These are phyloP conservation scores for Conomelus anceps DNA, from an alignment of 2,888 invertebrate species.

Conservation along the genomic window DNA sequence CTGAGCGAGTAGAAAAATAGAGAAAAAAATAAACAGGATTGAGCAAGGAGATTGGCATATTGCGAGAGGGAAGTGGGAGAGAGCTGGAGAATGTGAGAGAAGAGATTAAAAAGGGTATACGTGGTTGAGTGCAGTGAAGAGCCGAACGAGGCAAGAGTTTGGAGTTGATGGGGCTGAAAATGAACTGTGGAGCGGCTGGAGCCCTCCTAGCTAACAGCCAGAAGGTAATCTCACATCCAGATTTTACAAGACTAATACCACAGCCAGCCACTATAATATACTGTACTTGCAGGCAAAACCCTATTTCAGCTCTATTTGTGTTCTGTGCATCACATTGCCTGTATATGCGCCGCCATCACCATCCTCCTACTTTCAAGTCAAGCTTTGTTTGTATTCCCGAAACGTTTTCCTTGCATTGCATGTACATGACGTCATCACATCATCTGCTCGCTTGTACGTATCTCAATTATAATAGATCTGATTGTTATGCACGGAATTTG, in stretches of 20 bases:
- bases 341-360: not conserved
- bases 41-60: not conserved
- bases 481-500: not conserved
- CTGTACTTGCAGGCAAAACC: not conserved
- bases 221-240: not conserved
- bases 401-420: not conserved
- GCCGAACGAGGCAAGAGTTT: not conserved
- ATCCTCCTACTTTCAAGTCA: not conserved
- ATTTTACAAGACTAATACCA: not conserved
- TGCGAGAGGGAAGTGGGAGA: not conserved
- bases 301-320: not conserved
- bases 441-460: not conserved
- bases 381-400: not conserved
- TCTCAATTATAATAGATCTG: not conserved
- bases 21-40: not conserved
- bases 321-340: not conserved
- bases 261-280: not conserved
- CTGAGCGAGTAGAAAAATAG: not conserved
- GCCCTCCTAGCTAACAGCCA: not conserved
- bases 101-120: not conserved
- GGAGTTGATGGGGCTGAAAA: not conserved
- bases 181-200: not conserved
- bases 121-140: not conserved
- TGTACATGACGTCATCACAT: not conserved
- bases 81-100: not conserved